Evolutionary conservation across 2,888 invertebrate genomes (phyloP), one percentile per base, ranked within the genome.

Genomic region (Fabriciana adippe): DNA sequence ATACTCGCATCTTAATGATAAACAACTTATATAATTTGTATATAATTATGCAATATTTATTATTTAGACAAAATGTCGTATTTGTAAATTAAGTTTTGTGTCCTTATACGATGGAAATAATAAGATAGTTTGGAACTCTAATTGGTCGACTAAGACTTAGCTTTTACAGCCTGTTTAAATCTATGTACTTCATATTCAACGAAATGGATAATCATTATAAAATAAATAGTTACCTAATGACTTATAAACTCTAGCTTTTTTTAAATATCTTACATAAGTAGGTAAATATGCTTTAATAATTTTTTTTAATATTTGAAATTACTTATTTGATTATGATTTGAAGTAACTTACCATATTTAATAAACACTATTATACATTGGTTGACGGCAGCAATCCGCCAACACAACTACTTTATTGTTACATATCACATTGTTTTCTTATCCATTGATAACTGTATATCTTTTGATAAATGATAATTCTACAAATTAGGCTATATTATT

Each of bases 391-490:
- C 68, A 75, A 78, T 72, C 73, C 85, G 84, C 85, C 87, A 86
- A 85, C 85, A 73, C 84, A 78, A 89, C 89, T 90, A 81, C 66
- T 77, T 81, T 72, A 68, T 55, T 76, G 76, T 84, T 82, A 82
- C 80, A 83, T 72, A 74, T 79, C 75, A 78, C 68, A 73, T 79
- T 81, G 80, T 79, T 26, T 26, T 26, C 79, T 83, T 89, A 89
- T 89, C 88, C 73, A 64, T 55, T 73, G 90, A 89, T 89, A 90
- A 68, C 74, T 59, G 54, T 65, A 74, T 86, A 89, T 86, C 83
- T 74, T 14, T 60, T 72, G 87, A 87, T 83, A 84, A 78, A 59
- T 76, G 76, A 80, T 86, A 84, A 86, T 81, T 83, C 78, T 80
- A 72, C 70, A 75, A 83, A 79, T 80, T 79, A 76, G 73, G 74